Conservation (phyloP, 2,888 invertebrate species). For the Apamea epomidion region DNA sequence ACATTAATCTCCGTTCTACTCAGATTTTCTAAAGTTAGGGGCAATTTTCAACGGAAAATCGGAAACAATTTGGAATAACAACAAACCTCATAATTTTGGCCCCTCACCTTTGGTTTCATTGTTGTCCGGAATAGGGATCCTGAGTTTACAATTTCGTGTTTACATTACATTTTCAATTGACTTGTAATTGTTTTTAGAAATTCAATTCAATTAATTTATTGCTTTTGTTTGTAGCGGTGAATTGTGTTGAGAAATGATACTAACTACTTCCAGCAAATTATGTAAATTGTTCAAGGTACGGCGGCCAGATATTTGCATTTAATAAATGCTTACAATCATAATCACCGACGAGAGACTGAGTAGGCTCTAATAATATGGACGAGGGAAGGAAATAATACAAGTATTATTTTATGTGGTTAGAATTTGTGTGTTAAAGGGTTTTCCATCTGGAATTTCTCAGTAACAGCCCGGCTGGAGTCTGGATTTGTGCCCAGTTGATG, state of each 20-base stretch:
- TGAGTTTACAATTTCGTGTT: constrained; percentile 64
- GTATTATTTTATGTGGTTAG: background rate
- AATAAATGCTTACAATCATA: constrained; percentile 41
- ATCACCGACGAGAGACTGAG: constrained; percentile 11
- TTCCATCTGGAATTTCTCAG: too few species aligned
- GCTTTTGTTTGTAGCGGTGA: constrained; percentile 36
- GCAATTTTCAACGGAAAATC: constrained; percentile 81
- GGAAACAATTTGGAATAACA: constrained; percentile 87
- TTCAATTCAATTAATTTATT: constrained; percentile 64
- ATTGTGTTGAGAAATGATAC: constrained; percentile 51
- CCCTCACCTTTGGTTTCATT: constrained; percentile 79
- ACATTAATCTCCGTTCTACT: constrained; percentile 86
- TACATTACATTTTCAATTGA: constrained; percentile 60
- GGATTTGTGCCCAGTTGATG: background rate
- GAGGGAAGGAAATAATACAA: background rate
- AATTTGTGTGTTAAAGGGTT: background rate
- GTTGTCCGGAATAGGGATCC: constrained; percentile 66
- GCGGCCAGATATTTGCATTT: constrained; percentile 40
- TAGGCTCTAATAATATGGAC: background rate
- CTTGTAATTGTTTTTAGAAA: constrained; percentile 65
- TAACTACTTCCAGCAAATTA: constrained; percentile 52
- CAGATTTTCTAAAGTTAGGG: constrained; percentile 82
- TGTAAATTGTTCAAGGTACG: constrained; percentile 46
- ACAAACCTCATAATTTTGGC: constrained; percentile 85
- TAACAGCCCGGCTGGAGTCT: background rate